phyloP scores from a whole-genome alignment of 2,113 vertebrate genomes.

The Tupaia tana region DNA sequence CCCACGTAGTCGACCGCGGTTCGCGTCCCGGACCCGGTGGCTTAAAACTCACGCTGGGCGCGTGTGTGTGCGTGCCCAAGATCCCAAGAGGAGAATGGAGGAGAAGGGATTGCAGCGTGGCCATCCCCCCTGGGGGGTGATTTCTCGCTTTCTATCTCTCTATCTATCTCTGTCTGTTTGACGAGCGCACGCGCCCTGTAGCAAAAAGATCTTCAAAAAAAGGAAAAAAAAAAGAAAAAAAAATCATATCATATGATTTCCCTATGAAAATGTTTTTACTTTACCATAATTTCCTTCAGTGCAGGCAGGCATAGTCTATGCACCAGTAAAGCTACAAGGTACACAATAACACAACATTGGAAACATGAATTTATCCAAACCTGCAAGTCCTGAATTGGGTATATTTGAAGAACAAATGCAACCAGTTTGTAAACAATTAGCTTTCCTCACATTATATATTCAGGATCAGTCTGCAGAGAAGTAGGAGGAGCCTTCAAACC shows the following conservation, averaged over 20 bases:
- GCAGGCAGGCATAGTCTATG: background rate
- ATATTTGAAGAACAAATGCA: background rate
- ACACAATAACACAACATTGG: background rate
- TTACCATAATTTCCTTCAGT: background rate
- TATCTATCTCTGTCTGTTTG: too few relatives aligned
- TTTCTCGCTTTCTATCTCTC: too few relatives aligned
- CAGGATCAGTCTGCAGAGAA: slow-evolving; percentile 2
- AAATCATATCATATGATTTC: background rate
- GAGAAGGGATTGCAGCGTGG: too few relatives aligned
- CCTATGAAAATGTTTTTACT: background rate
- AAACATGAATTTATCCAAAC: background rate
- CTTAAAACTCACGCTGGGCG: too few relatives aligned
- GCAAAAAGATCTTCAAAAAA: too few relatives aligned
- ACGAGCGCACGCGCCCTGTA: too few relatives aligned
- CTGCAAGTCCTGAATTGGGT: background rate
- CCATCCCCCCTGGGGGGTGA: too few relatives aligned
- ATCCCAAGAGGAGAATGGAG: too few relatives aligned
- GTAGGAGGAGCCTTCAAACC: background rate
- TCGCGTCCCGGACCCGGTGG: too few relatives aligned
- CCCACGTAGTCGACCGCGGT: too few relatives aligned
- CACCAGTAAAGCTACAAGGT: background rate
- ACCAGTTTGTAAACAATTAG: background rate
- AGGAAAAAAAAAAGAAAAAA: too few relatives aligned
- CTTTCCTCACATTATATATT: background rate
- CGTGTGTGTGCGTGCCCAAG: too few relatives aligned